Evolutionary conservation across 2,113 vertebrate genomes (phyloP).

Genomic region (Pterocles burchelli): DNA sequence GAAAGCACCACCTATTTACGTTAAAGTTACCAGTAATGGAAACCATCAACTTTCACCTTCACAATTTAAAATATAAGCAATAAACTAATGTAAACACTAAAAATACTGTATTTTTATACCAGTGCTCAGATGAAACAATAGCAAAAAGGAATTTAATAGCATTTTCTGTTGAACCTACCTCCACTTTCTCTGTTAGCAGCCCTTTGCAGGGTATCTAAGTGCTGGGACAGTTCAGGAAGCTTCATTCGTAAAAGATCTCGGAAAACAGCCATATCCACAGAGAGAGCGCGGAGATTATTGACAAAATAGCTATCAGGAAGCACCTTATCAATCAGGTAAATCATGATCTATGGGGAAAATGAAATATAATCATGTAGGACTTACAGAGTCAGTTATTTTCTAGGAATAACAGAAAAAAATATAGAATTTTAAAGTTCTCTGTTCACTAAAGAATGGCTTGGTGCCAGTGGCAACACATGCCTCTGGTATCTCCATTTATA

Average conservation of each 20-base stretch:
- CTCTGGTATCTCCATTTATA: background rate
- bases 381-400: background rate
- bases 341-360: conserved; percentile 88
- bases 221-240: conserved; percentile 87
- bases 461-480: background rate
- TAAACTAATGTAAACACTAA: background rate
- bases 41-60: background rate
- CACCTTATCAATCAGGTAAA: conserved; percentile 98
- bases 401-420: background rate
- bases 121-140: background rate
- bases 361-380: background rate
- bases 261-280: conserved; percentile 94
- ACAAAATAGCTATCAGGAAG: conserved; percentile 98
- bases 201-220: conserved; percentile 85
- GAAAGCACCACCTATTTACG: background rate
- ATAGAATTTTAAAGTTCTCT: background rate
- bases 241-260: conserved; percentile 86
- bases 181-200: conserved; percentile 86
- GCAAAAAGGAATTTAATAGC: background rate
- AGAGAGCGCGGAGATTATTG: conserved; percentile 94
- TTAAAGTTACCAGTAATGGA: background rate
- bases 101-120: background rate
- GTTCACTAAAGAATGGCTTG: background rate
- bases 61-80: background rate
- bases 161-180: conserved; percentile 67